A percentile compares a stretch with the other conserved stretches of the same genome.
phyloP scores from a whole-genome alignment of 1,140 invertebrate genomes.

The Doryteuthis pealeii region DNA sequence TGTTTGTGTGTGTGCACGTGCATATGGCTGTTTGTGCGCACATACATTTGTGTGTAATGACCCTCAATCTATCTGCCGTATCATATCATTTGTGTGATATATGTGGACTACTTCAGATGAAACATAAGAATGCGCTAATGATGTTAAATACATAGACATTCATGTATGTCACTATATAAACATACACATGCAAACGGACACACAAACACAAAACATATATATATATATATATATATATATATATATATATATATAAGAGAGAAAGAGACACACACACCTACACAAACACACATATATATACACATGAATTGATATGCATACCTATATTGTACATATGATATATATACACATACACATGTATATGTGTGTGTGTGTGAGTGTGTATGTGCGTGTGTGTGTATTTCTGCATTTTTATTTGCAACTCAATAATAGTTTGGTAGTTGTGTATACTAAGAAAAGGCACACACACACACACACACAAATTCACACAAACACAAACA shows the following conservation, averaged over 20 bases:
- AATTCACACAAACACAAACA: neutral
- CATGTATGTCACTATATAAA: neutral
- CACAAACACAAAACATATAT: neutral
- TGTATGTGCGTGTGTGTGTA: neutral
- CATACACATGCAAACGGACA: neutral
- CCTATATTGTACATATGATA: constrained; percentile 4
- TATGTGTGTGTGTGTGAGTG: neutral
- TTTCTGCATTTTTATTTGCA: neutral
- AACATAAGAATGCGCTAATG: neutral
- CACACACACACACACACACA: neutral
- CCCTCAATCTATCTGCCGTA: too few species aligned
- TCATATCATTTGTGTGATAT: too few species aligned
- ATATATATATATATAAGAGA: neutral
- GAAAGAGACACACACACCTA: neutral
- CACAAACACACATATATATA: neutral
- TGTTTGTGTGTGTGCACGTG: neutral
- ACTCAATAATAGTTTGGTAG: too few species aligned
- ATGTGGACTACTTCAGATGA: too few species aligned
- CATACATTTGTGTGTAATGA: neutral
- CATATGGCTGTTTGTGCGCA: neutral
- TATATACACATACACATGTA: neutral
- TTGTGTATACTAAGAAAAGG: neutral
- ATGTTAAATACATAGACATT: neutral
- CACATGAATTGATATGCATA: neutral
- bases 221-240: neutral